Evolutionary conservation across 1,140 invertebrate genomes (phyloP).

Genomic region (Drosophila leontia): DNA sequence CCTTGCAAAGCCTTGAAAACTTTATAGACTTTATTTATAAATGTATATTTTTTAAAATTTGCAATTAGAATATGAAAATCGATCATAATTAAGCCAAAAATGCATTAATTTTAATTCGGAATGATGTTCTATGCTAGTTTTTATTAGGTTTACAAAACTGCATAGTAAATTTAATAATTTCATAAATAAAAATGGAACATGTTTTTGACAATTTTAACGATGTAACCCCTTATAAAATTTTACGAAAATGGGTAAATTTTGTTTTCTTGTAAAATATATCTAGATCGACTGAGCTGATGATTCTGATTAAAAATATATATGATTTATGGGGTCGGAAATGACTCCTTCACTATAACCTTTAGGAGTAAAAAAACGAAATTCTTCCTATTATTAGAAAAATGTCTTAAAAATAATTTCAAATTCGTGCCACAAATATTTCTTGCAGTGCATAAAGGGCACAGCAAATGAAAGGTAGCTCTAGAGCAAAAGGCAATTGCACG

Average conservation of each 20-base stretch:
- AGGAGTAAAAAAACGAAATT: too few species aligned
- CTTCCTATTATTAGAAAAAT: neutral
- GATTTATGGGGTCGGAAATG: neutral
- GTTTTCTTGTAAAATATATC: neutral
- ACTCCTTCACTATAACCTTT: neutral
- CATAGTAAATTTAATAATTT: neutral
- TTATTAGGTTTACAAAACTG: neutral
- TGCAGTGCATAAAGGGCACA: constrained; percentile 8
- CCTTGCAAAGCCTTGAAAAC: too few species aligned
- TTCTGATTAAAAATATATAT: neutral
- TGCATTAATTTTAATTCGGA: neutral
- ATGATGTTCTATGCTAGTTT: neutral
- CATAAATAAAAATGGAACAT: neutral
- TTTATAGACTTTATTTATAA: too few species aligned
- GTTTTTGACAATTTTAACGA: neutral
- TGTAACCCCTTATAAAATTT: neutral
- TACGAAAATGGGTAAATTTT: neutral
- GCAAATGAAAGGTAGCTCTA: constrained; percentile 48
- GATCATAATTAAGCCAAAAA: neutral
- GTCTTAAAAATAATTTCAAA: neutral
- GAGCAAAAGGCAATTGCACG: constrained; percentile 61
- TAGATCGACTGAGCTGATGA: neutral
- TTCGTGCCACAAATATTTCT: neutral
- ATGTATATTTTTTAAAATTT: too few species aligned
- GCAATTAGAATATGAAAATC: neutral